Evolutionary conservation across 2,113 vertebrate genomes (phyloP), one percentile per base, ranked within the genome.

Genomic region (Alexandromys fortis): DNA sequence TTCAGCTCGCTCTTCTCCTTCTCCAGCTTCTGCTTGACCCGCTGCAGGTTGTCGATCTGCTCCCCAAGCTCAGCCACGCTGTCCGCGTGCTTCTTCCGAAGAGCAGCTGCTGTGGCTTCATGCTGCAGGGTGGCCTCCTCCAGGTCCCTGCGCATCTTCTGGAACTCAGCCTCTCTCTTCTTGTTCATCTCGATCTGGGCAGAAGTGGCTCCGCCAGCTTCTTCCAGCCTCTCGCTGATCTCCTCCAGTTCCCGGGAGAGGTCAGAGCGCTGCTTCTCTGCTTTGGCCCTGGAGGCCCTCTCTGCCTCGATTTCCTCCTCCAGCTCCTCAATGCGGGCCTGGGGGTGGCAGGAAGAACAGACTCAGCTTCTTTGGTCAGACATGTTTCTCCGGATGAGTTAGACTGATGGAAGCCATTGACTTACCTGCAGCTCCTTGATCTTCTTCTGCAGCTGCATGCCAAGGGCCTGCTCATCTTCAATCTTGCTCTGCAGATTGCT

Each of bases 171-270:
- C 95, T 99, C 99, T 0, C 99, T 98, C 97, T 99, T 99, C 98
- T 99, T 99, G 98, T 99, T 99, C 99, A 99, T 98, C 90, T 99
- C 99, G 0, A 99, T 96, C 98, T 99, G 99, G 97, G 98, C 99
- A 1, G 99, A 76, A 0, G 99, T 99, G 0, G 99, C 99, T 0
- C 99, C 99, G 0, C 99, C 99, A 2, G 99, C 99, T 96, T 99
- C 99, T 63, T 99, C 99, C 13, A 99, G 98, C 0, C 98, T 98
- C 98, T 98, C 99, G 0, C 99, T 99, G 98, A 99, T 99, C 98
- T 99, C 99, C 94, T 99, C 99, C 52, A 99, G 99, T 97, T 99
- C 99, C 96, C 99, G 98, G 3, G 99, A 99, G 33, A 99, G 98
- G 75, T 99, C 99, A 42, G 96, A 97, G 76, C 99, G 98, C 87